Evolutionary conservation across 2,113 vertebrate genomes (phyloP).

Genomic region (Percopsis transmontana): DNA sequence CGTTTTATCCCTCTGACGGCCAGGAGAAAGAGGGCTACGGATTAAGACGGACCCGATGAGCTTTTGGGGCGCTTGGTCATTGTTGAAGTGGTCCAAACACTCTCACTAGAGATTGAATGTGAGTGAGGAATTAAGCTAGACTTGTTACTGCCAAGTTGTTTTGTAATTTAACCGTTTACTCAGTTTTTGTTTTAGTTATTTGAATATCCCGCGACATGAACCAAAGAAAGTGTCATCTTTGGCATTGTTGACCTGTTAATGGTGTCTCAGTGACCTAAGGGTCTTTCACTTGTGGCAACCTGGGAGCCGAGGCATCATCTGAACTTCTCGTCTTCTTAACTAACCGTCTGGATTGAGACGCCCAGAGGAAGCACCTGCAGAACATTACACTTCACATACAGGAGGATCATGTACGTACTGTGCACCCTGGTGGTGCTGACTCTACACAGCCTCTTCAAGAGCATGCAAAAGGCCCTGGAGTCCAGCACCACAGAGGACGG

Average conservation of each 20-base stretch:
- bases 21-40: constrained; percentile 2
- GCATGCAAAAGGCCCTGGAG: constrained; percentile 3
- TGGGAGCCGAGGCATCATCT: neutral
- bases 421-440: constrained; percentile 72
- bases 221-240: neutral
- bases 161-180: neutral
- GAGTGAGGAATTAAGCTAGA: neutral
- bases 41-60: constrained; percentile 15
- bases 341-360: neutral
- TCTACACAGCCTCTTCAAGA: constrained; percentile 63
- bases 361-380: neutral
- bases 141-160: neutral
- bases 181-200: neutral
- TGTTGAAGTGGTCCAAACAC: neutral
- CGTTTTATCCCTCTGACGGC: neutral
- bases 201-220: neutral
- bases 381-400: neutral
- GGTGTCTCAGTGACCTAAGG: too few species aligned
- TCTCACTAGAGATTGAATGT: neutral
- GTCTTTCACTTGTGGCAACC: neutral
- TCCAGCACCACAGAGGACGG: neutral
- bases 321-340: neutral
- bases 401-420: constrained; percentile 70
- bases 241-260: neutral
- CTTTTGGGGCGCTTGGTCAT: constrained; percentile 1